Percentiles rank a stretch among this genome's conserved stretches.
Evolutionary conservation across 2,888 invertebrate genomes (phyloP).

Genomic region (Phoenoteleia sp.): DNA sequence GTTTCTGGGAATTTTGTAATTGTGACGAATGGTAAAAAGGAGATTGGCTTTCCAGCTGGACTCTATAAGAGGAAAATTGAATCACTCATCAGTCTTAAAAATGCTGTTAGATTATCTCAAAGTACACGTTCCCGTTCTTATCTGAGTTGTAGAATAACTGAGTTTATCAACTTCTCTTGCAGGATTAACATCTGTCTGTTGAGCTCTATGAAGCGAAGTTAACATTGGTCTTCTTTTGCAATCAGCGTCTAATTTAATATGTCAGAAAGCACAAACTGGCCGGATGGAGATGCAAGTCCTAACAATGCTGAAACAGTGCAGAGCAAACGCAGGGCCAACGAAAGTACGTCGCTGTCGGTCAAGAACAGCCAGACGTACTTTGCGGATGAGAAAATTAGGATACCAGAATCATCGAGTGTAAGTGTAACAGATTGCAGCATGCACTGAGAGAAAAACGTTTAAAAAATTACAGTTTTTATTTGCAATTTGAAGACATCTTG

Average conservation of each 20-base stretch:
- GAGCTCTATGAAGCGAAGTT: background rate
- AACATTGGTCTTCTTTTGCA: background rate
- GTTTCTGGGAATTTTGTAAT: too few relatives aligned
- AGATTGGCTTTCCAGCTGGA: too few relatives aligned
- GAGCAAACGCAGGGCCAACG: conserved; percentile 17
- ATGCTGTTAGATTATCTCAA: background rate
- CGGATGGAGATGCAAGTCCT: conserved; percentile 24
- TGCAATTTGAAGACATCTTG: too few relatives aligned
- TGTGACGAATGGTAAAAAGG: too few relatives aligned
- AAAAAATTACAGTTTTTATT: too few relatives aligned
- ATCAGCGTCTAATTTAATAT: conserved; percentile 48
- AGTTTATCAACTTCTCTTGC: background rate
- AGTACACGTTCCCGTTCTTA: background rate
- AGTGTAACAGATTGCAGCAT: too few relatives aligned
- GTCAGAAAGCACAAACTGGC: conserved; percentile 37
- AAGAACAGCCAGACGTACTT: conserved; percentile 65
- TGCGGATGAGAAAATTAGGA: conserved; percentile 62
- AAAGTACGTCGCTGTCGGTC: conserved; percentile 49
- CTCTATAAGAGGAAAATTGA: background rate
- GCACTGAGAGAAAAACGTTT: too few relatives aligned
- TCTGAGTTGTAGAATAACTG: background rate
- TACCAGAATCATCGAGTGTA: conserved; percentile 49
- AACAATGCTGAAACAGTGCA: background rate
- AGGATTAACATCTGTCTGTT: background rate
- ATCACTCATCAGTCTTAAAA: background rate